A percentile compares a stretch with the other conserved stretches of the same genome.
phyloP scores from a whole-genome alignment of 2,888 invertebrate genomes.

The Epirrhoe alternata region DNA sequence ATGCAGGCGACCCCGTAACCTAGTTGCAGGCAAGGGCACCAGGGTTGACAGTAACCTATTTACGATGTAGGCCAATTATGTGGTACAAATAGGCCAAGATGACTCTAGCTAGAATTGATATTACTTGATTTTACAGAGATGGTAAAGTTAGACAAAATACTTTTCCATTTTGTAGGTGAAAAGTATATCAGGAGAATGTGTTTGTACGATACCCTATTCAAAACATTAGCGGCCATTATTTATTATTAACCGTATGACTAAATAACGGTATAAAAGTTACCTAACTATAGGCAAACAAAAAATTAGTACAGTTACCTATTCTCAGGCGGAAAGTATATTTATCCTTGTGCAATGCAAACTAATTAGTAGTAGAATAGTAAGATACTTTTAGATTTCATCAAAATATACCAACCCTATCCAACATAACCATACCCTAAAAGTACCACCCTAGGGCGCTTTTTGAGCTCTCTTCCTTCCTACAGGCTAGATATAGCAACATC shows the following conservation, averaged over 20 bases:
- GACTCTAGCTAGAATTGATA: neutral
- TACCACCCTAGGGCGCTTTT: slow-evolving; percentile 14
- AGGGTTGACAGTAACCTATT: slow-evolving; percentile 41
- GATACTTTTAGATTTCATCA: neutral
- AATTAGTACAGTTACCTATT: too few relatives aligned
- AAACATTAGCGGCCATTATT: too few relatives aligned
- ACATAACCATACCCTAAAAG: slow-evolving; percentile 5
- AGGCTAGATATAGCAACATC: slow-evolving; percentile 9
- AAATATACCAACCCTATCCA: slow-evolving; percentile 15
- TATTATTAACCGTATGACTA: too few relatives aligned
- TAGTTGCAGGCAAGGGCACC: slow-evolving; percentile 70
- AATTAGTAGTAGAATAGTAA: neutral
- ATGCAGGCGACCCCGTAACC: slow-evolving; percentile 76
- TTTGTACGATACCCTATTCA: too few relatives aligned
- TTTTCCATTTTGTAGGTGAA: too few relatives aligned
- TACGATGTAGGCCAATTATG: slow-evolving; percentile 21
- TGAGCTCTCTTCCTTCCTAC: slow-evolving; percentile 7
- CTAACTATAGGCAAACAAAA: too few relatives aligned
- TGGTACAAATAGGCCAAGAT: slow-evolving; percentile 2
- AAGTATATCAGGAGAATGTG: too few relatives aligned
- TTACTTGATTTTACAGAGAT: too few relatives aligned
- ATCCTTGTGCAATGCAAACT: neutral
- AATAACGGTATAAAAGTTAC: too few relatives aligned
- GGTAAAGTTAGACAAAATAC: too few relatives aligned
- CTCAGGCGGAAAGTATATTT: too few relatives aligned